Percentiles rank a stretch among this genome's conserved stretches.
Evolutionary conservation across 2,888 invertebrate species (phyloP).

Genomic region (Sphecodes monilicornis): DNA sequence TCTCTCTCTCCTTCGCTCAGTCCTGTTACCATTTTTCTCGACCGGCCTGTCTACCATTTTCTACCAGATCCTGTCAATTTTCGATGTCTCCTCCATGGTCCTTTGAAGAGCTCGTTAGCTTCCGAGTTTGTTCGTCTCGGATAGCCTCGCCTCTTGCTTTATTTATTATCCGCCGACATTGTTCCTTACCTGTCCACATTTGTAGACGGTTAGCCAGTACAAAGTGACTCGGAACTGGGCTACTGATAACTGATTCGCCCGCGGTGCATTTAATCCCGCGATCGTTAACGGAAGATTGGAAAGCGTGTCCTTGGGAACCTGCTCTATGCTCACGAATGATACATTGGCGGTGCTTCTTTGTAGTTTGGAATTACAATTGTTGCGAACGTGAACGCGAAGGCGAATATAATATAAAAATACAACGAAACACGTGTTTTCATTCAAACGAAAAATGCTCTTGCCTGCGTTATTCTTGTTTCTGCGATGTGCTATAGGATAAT

Average conservation of each 20-base stretch:
- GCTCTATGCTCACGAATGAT: not conserved
- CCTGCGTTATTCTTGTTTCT: too few species aligned
- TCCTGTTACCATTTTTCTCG: constrained; percentile 8
- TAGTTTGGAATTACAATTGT: not conserved
- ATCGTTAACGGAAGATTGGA: constrained; percentile 1
- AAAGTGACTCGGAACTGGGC: constrained; percentile 2
- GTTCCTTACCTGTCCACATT: constrained; percentile 20
- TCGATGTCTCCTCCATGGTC: constrained; percentile 11
- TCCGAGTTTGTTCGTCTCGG: constrained; percentile 18
- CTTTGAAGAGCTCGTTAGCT: constrained; percentile 7
- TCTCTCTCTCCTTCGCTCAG: not conserved
- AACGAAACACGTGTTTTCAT: not conserved
- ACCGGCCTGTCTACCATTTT: not conserved
- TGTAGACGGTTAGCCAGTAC: constrained; percentile 8
- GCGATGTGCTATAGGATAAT: too few species aligned
- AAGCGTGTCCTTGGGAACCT: not conserved
- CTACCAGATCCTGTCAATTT: constrained; percentile 7
- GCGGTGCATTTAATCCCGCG: not conserved
- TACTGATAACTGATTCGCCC: constrained; percentile 1
- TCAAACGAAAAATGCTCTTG: too few species aligned
- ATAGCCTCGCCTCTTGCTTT: not conserved
- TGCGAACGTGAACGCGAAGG: not conserved
- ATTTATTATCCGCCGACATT: not conserved
- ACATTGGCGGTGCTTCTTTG: not conserved
- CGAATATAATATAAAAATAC: not conserved